Evolutionary conservation across 2,888 invertebrate genomes (phyloP).

Genomic region (Corbicula japonica): DNA sequence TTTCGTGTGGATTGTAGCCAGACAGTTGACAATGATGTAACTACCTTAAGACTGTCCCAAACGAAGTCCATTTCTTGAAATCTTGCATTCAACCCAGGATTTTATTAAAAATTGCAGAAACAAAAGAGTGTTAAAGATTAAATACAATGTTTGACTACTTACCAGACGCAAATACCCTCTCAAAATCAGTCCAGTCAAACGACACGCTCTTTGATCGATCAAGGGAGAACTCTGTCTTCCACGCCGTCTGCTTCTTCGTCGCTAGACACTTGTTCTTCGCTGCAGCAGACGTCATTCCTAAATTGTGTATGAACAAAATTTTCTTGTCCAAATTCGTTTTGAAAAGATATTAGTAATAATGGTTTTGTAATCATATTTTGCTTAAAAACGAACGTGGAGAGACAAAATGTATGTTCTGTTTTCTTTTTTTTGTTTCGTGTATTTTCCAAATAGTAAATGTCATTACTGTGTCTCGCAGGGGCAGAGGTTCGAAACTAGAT

Average conservation of each 20-base stretch:
- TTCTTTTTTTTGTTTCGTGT: background rate
- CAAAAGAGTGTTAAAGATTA: no score
- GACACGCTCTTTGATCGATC: conserved; percentile 56
- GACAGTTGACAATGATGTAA: background rate
- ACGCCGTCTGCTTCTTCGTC: background rate
- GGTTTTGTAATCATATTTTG: background rate
- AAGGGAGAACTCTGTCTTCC: conserved; percentile 33
- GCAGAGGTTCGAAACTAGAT: no score
- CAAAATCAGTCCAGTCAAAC: conserved; percentile 82
- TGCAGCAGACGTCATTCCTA: background rate
- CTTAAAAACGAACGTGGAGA: background rate
- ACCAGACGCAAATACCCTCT: conserved; percentile 78
- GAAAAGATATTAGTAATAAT: background rate
- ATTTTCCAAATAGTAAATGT: background rate
- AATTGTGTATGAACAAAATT: background rate
- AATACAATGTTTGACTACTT: conserved; percentile 5
- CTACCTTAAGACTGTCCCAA: background rate
- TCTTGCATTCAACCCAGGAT: background rate
- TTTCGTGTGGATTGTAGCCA: background rate
- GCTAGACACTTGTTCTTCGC: no score
- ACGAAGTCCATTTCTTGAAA: background rate
- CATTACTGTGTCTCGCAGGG: no score
- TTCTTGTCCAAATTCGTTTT: background rate
- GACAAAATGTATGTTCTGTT: background rate
- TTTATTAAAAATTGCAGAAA: no score